Conservation (phyloP, 2,888 invertebrate species). For the Mycalesis mineus region DNA sequence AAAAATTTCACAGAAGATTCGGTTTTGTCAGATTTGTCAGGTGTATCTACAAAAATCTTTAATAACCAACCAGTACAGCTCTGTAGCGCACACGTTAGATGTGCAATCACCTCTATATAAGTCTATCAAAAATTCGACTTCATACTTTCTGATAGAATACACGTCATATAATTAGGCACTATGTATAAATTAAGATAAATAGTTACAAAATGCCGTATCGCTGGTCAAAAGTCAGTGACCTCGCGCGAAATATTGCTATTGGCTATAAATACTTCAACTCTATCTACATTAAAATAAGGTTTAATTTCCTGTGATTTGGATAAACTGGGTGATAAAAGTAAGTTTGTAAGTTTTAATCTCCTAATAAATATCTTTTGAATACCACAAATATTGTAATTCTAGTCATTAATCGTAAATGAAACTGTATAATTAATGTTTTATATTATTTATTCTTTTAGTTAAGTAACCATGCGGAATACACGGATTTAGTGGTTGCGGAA, state of each 20-base stretch:
- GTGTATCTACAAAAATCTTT: no score
- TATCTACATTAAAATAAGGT: constrained; percentile 2
- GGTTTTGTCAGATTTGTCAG: no score
- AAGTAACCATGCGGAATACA: constrained; percentile 19
- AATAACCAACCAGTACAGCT: no score
- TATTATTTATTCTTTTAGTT: constrained; percentile 35
- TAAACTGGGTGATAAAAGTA: neutral
- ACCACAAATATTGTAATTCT: constrained; percentile 43
- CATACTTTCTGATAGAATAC: neutral
- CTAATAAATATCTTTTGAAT: constrained; percentile 23
- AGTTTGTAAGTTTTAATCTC: constrained; percentile 15
- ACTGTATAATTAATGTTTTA: constrained; percentile 34
- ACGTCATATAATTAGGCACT: constrained; percentile 9
- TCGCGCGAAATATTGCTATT: constrained; percentile 16
- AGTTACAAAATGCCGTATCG: constrained; percentile 41
- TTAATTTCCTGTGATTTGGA: neutral
- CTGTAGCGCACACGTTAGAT: no score
- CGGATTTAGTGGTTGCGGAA: neutral
- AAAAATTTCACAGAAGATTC: no score
- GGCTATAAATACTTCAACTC: neutral
- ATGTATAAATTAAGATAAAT: constrained; percentile 39
- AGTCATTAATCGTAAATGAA: constrained; percentile 45
- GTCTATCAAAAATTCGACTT: neutral
- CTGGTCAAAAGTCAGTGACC: constrained; percentile 38
- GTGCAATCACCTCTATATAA: neutral